Evolutionary conservation across 2,113 vertebrate species (phyloP).

Genomic region (Nansenia antarctica): DNA sequence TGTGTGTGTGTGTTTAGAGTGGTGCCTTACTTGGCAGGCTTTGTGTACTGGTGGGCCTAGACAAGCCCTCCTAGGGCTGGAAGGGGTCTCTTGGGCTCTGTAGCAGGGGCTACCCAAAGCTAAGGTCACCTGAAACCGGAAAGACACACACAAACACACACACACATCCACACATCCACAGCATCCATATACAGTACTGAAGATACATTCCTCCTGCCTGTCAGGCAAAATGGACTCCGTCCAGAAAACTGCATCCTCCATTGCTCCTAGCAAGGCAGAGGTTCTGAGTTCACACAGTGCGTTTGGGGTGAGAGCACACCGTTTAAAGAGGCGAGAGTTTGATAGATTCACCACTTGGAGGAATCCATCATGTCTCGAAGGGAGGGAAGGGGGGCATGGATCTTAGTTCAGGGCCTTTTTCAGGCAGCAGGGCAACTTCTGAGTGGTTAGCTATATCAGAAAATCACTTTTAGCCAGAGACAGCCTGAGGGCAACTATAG

Average conservation of each 20-base stretch:
- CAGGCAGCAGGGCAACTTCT: not conserved
- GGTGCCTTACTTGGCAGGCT: constrained; percentile 27
- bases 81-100: too few relatives aligned
- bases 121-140: too few relatives aligned
- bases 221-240: constrained; percentile 45
- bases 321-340: constrained; percentile 30
- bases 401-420: too few relatives aligned
- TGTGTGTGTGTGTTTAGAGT: not conserved
- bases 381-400: too few relatives aligned
- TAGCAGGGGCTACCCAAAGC: too few relatives aligned
- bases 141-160: not conserved
- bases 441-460: too few relatives aligned
- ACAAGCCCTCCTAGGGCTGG: too few relatives aligned
- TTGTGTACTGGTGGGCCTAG: too few relatives aligned
- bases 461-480: too few relatives aligned
- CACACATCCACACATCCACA: not conserved
- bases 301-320: constrained; percentile 35
- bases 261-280: constrained; percentile 27
- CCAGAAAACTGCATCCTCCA: constrained; percentile 37
- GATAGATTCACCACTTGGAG: constrained; percentile 36
- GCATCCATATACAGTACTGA: not conserved
- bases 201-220: constrained; percentile 14
- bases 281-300: too few relatives aligned
- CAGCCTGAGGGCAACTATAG: too few relatives aligned
- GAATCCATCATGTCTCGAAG: constrained; percentile 26